Evolutionary conservation across 2,888 invertebrate species (phyloP).

Genomic region (Hybos culiciformis): DNA sequence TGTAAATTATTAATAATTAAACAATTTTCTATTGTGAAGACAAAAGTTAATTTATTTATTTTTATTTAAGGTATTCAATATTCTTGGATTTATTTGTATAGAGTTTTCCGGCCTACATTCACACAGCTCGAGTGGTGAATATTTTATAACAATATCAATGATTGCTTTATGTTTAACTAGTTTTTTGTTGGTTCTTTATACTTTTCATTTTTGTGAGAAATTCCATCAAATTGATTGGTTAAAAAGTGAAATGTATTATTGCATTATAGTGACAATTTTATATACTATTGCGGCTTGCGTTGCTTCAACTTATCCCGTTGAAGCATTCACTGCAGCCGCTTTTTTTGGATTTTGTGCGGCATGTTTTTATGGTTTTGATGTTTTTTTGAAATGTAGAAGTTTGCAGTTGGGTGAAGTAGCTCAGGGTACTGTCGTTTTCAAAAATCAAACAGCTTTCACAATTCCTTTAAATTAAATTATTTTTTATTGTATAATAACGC

Average conservation of each 20-base stretch:
- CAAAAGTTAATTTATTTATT: neutral
- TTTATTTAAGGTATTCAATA: conserved; percentile 45
- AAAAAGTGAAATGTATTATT: conserved; percentile 64
- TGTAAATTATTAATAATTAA: conserved; percentile 40
- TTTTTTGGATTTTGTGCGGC: conserved; percentile 78
- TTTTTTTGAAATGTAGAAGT: conserved; percentile 61
- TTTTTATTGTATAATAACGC: too few relatives aligned
- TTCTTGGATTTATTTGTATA: conserved; percentile 71
- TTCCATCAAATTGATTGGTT: conserved; percentile 77
- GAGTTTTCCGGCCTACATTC: conserved; percentile 42
- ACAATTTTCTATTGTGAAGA: neutral
- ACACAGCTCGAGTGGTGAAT: conserved; percentile 46
- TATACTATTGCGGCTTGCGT: conserved; percentile 63
- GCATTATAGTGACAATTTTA: conserved; percentile 56
- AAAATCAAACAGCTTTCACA: too few relatives aligned
- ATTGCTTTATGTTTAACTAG: conserved; percentile 75
- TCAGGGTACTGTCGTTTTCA: conserved; percentile 42
- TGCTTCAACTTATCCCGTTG: conserved; percentile 45
- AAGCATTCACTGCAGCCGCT: conserved; percentile 47
- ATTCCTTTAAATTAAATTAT: too few relatives aligned
- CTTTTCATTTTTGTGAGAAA: conserved; percentile 77
- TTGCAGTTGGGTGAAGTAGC: conserved; percentile 54
- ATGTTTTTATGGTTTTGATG: conserved; percentile 64
- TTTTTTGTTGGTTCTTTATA: conserved; percentile 60
- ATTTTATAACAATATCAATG: conserved; percentile 69